Evolutionary conservation across 1,140 invertebrate genomes (phyloP), one percentile per base, ranked within the genome.

Genomic region (Drosophila murphyi): DNA sequence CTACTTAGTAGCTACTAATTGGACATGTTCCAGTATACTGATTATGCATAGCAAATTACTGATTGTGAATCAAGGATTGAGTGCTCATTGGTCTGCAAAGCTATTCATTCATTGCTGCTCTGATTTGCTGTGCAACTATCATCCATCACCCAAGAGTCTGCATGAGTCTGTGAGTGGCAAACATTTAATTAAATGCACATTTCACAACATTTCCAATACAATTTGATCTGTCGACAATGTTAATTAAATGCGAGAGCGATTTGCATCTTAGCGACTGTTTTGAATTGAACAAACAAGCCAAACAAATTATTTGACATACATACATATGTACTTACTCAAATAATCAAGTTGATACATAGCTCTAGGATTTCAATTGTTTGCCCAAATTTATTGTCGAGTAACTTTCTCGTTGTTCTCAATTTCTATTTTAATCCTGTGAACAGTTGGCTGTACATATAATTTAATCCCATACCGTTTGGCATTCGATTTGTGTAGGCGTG

Each of bases 101-200:
- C 80, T 80, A 73, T 86, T 48, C 57, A 62, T 80, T 70, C 12
- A 52, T 61, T 54, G 72, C 72, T 83, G 61, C 61, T 72, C 54
- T 28, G 20, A 61, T 60, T 55, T 37, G 47, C 10, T 57, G 41
- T 78, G 31, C 62, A 37, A 31, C 34, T n/a, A 45, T 68, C 6
- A 51, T 29, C 39, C 12, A 12, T 50, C 20, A 29, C 6, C n/a
- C 4, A 5, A 51, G n/a, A 57, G 32, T 35, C 70, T 70, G 82
- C 4, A 5, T 45, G n/a, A 57, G 32, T 35, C 70, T 70, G 82
- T 78, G 74, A 74, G 74, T 85, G 78, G 70, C 74, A 78, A 60
- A 63, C 75, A 86, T 87, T 85, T 85, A 85, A 85, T 85, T 86
- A 85, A 86, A 78, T 78, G 69, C 59, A 72, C 68, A 85, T 67